phyloP scores from a whole-genome alignment of 2,113 vertebrate genomes.

The Rafetus swinhoei region DNA sequence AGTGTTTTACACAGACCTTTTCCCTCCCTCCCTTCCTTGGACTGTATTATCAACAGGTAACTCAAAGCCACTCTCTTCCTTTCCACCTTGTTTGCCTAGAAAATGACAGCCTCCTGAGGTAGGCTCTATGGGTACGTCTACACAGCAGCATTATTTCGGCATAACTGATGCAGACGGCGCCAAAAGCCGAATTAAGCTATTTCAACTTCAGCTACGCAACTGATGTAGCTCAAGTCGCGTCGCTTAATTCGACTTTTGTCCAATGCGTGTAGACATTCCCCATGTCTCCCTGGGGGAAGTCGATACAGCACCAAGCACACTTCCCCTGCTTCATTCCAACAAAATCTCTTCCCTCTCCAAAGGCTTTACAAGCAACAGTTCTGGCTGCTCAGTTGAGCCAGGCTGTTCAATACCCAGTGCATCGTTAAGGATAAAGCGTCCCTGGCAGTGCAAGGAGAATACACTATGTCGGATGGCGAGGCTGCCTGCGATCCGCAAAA shows the following conservation, averaged over 20 bases:
- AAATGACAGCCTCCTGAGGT: not conserved
- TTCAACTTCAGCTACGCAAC: too few relatives aligned
- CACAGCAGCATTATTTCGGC: too few relatives aligned
- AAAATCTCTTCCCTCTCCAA: not conserved
- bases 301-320: not conserved
- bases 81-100: not conserved
- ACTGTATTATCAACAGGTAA: not conserved
- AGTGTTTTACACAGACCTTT: not conserved
- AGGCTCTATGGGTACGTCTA: too few relatives aligned
- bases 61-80: not conserved
- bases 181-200: too few relatives aligned
- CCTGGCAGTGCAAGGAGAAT: not conserved
- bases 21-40: too few relatives aligned
- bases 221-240: too few relatives aligned
- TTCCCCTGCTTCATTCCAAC: not conserved
- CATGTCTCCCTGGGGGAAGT: too few relatives aligned
- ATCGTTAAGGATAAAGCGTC: rapidly evolving
- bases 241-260: too few relatives aligned
- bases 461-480: not conserved
- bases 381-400: not conserved
- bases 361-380: not conserved
- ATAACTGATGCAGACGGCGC: too few relatives aligned
- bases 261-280: too few relatives aligned
- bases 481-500: not conserved
- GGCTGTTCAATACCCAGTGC: too few relatives aligned